These are phyloP conservation scores for Idaea dimidiata DNA, from an alignment of 2,888 invertebrate species.

Conservation along the genomic window DNA sequence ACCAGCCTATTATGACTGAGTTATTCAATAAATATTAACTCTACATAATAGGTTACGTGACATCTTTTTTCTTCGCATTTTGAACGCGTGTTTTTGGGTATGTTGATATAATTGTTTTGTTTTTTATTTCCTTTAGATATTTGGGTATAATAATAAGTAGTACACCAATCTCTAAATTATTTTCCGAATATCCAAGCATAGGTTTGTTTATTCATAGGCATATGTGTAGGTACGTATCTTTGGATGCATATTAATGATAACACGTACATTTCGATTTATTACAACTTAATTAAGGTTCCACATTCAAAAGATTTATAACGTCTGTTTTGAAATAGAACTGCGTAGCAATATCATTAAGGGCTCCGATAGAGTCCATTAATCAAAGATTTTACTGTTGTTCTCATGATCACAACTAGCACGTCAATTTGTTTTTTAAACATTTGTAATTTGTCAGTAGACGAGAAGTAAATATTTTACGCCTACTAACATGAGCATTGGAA, in stretches of 20 bases:
- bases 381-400: conserved; percentile 48
- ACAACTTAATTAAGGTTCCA: conserved; percentile 8
- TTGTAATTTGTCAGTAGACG: conserved; percentile 39
- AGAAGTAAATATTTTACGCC: conserved; percentile 18
- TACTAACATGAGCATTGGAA: conserved; percentile 8
- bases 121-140: not conserved
- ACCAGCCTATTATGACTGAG: conserved; percentile 26
- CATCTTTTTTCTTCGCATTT: conserved; percentile 7
- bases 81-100: not conserved
- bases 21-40: conserved; percentile 29
- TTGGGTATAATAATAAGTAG: not conserved
- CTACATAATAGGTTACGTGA: conserved; percentile 25
- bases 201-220: too few relatives aligned
- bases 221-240: too few relatives aligned
- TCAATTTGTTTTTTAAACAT: conserved; percentile 43
- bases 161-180: too few relatives aligned
- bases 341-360: conserved; percentile 61
- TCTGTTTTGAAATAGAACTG: conserved; percentile 52
- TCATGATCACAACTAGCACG: conserved; percentile 48
- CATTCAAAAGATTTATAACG: conserved; percentile 55
- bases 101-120: not conserved
- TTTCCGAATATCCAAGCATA: too few relatives aligned
- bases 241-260: not conserved
- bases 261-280: not conserved
- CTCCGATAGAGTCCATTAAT: conserved; percentile 51